These are phyloP conservation scores for Cossypha dichroa DNA, from an alignment of 2,797 vertebrate genomes.

Conservation along the genomic window DNA sequence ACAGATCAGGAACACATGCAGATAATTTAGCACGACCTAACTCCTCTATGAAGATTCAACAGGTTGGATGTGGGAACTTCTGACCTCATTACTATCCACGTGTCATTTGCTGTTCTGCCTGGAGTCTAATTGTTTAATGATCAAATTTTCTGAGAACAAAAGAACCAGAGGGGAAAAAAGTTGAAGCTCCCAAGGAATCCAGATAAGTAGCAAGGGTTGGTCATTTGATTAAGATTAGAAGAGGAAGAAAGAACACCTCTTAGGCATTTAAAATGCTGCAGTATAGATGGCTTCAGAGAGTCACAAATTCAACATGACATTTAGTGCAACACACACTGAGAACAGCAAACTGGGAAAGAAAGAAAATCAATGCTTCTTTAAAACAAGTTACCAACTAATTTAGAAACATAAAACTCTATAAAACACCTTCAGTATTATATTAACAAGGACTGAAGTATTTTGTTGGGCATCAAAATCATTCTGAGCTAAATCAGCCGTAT, in stretches of 20 bases:
- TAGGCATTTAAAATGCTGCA: conserved; percentile 16
- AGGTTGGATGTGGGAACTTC: conserved; percentile 32
- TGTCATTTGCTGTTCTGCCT: conserved; percentile 4
- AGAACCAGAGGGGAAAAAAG: accelerated
- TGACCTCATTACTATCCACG: background rate
- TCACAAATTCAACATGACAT: conserved; percentile 58
- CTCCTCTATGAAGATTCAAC: conserved; percentile 35
- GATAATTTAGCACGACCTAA: conserved; percentile 30
- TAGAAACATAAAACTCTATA: conserved; percentile 44
- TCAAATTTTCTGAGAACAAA: background rate
- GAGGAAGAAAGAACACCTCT: background rate
- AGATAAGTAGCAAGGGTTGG: conserved; percentile 18
- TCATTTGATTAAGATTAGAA: background rate
- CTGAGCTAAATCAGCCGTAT: background rate
- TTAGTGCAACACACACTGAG: background rate
- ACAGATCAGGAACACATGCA: conserved; percentile 27
- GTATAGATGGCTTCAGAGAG: background rate
- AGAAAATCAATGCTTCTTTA: conserved; percentile 55
- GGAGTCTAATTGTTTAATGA: conserved; percentile 9
- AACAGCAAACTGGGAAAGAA: background rate
- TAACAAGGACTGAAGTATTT: background rate
- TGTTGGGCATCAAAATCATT: conserved; percentile 11
- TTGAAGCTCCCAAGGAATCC: background rate
- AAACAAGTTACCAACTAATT: conserved; percentile 55
- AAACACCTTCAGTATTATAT: background rate